Conservation (phyloP, 1,140 invertebrate genomes). For the Sipha flava region DNA sequence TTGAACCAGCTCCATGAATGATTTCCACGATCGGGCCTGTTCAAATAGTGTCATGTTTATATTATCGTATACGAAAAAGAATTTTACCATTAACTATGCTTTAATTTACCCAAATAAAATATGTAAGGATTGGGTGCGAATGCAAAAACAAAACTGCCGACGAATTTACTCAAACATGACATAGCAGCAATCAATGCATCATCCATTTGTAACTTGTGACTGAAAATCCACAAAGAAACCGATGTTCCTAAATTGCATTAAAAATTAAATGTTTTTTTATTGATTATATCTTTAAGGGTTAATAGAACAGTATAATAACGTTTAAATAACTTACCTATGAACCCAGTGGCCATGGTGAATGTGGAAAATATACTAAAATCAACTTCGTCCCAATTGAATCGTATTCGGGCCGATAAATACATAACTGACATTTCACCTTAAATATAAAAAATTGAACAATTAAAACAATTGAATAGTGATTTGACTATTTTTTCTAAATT, state of each 20-base stretch:
- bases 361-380: conserved; percentile 75
- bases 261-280: background rate
- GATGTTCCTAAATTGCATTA: conserved; percentile 54
- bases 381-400: conserved; percentile 77
- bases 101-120: conserved; percentile 64
- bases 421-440: conserved; percentile 72
- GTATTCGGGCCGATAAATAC: conserved; percentile 68
- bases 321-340: conserved; percentile 58
- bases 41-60: no score
- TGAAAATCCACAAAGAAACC: conserved; percentile 67
- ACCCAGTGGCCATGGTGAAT: conserved; percentile 66
- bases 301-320: no score
- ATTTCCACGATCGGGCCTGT: conserved; percentile 65
- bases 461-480: no score
- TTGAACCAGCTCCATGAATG: conserved; percentile 68
- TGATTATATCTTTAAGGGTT: no score
- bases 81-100: background rate
- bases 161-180: conserved; percentile 67
- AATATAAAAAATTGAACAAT: background rate
- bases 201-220: conserved; percentile 66
- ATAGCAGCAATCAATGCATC: conserved; percentile 70
- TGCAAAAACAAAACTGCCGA: conserved; percentile 68
- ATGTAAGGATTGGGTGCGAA: conserved; percentile 66
- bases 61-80: no score
- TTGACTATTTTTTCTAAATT: background rate